Evolutionary conservation across 2,113 vertebrate genomes (phyloP), one percentile per base, ranked within the genome.

Genomic region (Formicarius rufipectus): DNA sequence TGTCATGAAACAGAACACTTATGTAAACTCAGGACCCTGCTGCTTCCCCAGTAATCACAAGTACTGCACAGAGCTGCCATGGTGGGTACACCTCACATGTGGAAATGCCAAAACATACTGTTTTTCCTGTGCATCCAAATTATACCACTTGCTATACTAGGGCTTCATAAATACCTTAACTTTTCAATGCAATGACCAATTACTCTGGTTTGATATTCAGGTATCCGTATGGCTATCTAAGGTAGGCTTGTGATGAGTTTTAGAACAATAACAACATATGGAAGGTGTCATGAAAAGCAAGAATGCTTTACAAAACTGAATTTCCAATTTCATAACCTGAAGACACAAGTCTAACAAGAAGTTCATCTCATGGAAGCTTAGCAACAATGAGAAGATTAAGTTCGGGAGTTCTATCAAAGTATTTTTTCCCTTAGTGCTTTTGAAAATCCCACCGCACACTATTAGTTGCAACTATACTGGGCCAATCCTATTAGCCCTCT

Each of bases 381-480:
- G 64, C 62, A 78, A 81, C 87, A 89, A 85, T n/a, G 72, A 90
- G 44, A 87, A 95, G 94, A 92, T 95, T 94, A 92, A 77, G 16
- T 52, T 77, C 87, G 55, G 21, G 68, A 88, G 79, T 80, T 93
- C 53, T 90, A 67, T 78, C 71, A 71, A 88, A 94, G 60, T 58
- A 47, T 78, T 78, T 95, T 90, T 91, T 68, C 62, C 84, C 80
- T 72, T 89, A 89, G 49, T 73, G 74, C 81, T 87, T 95, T 77
- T 86, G 79, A 90, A 96, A 96, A 91, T 93, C 82, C 75, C 75
- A 80, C 72, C 83, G 74, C 47, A 87, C 47, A 12, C 40, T 90
- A 63, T 74, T 91, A 83, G 67, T n/a, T 88, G 59, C 55, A 77
- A 85, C 80, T 95, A 5, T 31, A 12, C 75, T 55, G 64, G 52